Evolutionary conservation across 1,140 invertebrate species (phyloP).

Genomic region (Drosophila rufa): DNA sequence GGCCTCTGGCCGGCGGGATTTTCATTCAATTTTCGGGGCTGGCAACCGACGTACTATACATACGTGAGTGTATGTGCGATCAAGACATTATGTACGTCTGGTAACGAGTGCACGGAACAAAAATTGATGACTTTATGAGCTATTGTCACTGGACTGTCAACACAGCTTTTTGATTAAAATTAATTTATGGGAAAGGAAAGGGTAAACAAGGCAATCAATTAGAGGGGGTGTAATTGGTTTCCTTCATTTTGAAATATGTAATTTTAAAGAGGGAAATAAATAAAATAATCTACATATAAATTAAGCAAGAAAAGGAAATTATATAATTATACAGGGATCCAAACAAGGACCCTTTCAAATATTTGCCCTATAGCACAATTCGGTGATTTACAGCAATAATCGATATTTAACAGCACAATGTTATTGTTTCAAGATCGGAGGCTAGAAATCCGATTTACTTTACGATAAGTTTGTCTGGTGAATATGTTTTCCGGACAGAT

Average conservation of each 20-base stretch:
- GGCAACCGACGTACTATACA: slow-evolving; percentile 32
- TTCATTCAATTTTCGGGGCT: slow-evolving; percentile 74
- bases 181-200: background rate
- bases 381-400: too few species aligned
- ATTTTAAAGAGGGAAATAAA: background rate
- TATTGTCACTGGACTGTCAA: slow-evolving; percentile 10
- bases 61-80: slow-evolving; percentile 12
- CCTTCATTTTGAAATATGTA: too few species aligned
- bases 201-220: slow-evolving; percentile 10
- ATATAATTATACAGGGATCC: too few species aligned
- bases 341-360: too few species aligned
- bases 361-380: too few species aligned
- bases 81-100: slow-evolving; percentile 44
- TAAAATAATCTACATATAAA: background rate
- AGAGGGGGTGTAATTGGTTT: background rate
- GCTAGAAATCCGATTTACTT: too few species aligned
- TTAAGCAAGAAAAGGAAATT: background rate
- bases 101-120: slow-evolving; percentile 32
- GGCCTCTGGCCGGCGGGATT: slow-evolving; percentile 54
- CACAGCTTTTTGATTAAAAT: slow-evolving; percentile 1
- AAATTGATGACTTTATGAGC: slow-evolving; percentile 16
- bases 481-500: too few species aligned
- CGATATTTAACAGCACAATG: too few species aligned
- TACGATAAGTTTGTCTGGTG: too few species aligned
- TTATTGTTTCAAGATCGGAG: too few species aligned